phyloP scores from a whole-genome alignment of 2,797 vertebrate species.

The Anabacerthia variegaticeps region DNA sequence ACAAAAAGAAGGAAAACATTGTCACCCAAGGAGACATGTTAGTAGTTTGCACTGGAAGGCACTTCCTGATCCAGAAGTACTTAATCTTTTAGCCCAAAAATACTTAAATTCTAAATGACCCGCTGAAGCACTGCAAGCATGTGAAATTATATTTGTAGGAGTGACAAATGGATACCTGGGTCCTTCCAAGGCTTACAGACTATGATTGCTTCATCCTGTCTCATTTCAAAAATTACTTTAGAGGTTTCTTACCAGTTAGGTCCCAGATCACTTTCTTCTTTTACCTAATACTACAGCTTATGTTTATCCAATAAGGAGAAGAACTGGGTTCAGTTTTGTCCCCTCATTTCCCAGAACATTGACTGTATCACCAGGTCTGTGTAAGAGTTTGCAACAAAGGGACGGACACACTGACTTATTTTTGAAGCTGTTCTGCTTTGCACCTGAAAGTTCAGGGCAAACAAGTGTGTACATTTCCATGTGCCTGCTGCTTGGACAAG shows the following conservation, averaged over 20 bases:
- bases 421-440: not conserved
- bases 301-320: not conserved
- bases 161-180: not conserved
- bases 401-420: not conserved
- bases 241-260: not conserved
- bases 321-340: not conserved
- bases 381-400: not conserved
- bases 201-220: not conserved
- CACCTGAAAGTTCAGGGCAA: not conserved
- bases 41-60: not conserved
- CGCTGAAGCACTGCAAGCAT: not conserved
- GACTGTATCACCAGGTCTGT: not conserved
- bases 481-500: not conserved
- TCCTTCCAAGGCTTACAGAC: not conserved
- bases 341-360: not conserved
- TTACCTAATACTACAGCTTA: not conserved
- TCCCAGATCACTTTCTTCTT: not conserved
- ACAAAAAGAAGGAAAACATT: not conserved
- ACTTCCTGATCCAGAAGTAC: not conserved
- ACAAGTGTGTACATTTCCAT: not conserved
- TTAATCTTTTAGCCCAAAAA: not conserved
- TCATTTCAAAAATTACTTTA: not conserved
- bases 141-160: not conserved
- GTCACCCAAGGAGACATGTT: not conserved
- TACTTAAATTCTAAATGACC: not conserved